Evolutionary conservation across 2,888 invertebrate species (phyloP).

Genomic region (Odontocolon sp.): DNA sequence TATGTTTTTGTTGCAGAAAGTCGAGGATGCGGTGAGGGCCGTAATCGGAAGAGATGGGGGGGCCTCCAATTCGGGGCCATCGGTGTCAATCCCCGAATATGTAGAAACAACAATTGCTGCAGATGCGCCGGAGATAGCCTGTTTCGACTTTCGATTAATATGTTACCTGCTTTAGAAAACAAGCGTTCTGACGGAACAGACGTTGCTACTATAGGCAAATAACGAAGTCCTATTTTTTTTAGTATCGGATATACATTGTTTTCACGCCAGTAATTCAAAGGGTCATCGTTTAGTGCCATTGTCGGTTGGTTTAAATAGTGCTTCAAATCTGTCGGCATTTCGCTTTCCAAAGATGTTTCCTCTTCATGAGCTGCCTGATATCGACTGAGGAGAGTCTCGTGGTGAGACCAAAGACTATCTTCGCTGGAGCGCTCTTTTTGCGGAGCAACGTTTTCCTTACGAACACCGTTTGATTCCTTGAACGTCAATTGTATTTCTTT

Average conservation of each 20-base stretch:
- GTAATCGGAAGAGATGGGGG: too few relatives aligned
- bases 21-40: too few relatives aligned
- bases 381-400: conserved; percentile 6
- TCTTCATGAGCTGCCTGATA: neutral
- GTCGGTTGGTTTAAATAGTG: conserved; percentile 31
- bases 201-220: conserved; percentile 20
- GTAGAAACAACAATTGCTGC: conserved; percentile 10
- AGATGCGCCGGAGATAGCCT: conserved; percentile 19
- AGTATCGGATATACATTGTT: conserved; percentile 14
- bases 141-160: conserved; percentile 13
- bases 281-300: conserved; percentile 3
- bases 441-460: neutral
- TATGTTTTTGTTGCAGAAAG: too few relatives aligned
- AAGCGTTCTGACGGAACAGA: conserved; percentile 37
- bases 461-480: neutral
- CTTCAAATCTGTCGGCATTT: conserved; percentile 19
- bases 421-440: neutral
- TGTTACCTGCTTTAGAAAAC: conserved; percentile 25
- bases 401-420: conserved; percentile 17
- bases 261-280: conserved; percentile 21
- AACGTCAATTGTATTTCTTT: neutral
- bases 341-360: neutral
- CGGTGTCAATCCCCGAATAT: too few relatives aligned
- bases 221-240: neutral
- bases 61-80: too few relatives aligned